Evolutionary conservation across 2,888 invertebrate species (phyloP).

Genomic region (Netelia inedita): DNA sequence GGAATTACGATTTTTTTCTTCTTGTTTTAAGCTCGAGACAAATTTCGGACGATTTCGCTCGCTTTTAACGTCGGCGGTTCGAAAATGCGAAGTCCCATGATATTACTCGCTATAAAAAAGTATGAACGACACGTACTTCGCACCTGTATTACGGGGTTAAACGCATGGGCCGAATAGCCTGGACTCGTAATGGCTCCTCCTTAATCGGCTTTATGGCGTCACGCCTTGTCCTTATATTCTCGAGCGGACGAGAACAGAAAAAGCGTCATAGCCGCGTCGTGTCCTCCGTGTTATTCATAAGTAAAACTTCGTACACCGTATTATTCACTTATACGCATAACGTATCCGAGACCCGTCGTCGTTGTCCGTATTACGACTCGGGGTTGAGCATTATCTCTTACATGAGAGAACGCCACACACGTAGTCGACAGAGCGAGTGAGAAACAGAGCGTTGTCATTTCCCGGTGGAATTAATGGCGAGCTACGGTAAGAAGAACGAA

Average conservation of each 20-base stretch:
- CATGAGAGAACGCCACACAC: slow-evolving; percentile 41
- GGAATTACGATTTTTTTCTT: too few relatives aligned
- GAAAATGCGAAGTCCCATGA: too few relatives aligned
- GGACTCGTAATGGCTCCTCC: background rate
- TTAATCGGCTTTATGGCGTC: slow-evolving; percentile 23
- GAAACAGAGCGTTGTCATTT: slow-evolving; percentile 50
- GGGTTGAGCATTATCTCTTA: background rate
- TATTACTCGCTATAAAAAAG: background rate
- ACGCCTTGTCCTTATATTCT: slow-evolving; percentile 41
- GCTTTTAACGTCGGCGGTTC: too few relatives aligned
- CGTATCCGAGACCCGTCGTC: background rate
- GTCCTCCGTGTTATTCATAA: slow-evolving; percentile 27
- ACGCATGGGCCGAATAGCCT: background rate
- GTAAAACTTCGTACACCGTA: slow-evolving; percentile 26
- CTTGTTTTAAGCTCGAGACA: too few relatives aligned
- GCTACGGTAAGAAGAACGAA: slow-evolving; percentile 38
- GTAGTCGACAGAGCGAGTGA: slow-evolving; percentile 18
- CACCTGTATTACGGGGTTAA: slow-evolving; percentile 16
- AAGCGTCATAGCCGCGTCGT: background rate
- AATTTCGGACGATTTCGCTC: too few relatives aligned
- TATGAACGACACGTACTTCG: slow-evolving; percentile 15
- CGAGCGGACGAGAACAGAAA: background rate
- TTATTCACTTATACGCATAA: slow-evolving; percentile 7
- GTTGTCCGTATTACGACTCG: background rate
- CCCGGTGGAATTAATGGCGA: slow-evolving; percentile 61